Evolutionary conservation across 1,140 invertebrate species (phyloP), one percentile per base, ranked within the genome.

Genomic region (Nomia melanderi): DNA sequence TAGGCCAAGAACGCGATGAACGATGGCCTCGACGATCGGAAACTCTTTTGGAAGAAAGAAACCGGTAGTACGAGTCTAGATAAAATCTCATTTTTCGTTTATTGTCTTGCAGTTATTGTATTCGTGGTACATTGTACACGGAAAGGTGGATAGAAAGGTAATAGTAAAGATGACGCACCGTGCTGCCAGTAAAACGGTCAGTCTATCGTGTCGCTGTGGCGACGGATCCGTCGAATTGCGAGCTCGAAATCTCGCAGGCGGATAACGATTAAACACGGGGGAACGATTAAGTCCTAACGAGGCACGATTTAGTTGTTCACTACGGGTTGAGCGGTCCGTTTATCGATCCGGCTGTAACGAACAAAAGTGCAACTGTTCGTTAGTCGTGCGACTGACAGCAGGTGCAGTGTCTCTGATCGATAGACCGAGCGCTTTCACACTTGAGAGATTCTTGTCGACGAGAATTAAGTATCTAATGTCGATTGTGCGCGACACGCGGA

Each of bases 41-140:
- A n/a, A n/a, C n/a, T n/a, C n/a, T n/a, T n/a, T n/a, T n/a, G n/a
- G n/a, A n/a, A n/a, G n/a, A n/a, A n/a, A n/a, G n/a, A n/a, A n/a
- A n/a, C n/a, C n/a, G 20, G 3, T 57, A 53, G 54, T 20, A 7
- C 12, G n/a, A 53, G 23, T 53, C 0, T 1, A 67, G 41, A 54
- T 29, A 27, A 59, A 67, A 0, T 65, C 25, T 59, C 50, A 69
- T 29, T 82, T 67, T 44, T 70, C 53, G 29, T 85, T 88, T 88
- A 88, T 88, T 88, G 86, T 87, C 85, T 74, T 79, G 31, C 31
- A 64, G 78, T 84, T 80, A 74, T 82, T 78, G 57, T n/a, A 63
- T 83, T 50, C 29, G 70, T 84, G 72, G 63, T 84, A 87, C 77
- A 78, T 83, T 83, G 53, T 60, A 78, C 57, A 76, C 65, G n/a